phyloP scores from a whole-genome alignment of 2,888 invertebrate species.

The Andrena chrysosceles region DNA sequence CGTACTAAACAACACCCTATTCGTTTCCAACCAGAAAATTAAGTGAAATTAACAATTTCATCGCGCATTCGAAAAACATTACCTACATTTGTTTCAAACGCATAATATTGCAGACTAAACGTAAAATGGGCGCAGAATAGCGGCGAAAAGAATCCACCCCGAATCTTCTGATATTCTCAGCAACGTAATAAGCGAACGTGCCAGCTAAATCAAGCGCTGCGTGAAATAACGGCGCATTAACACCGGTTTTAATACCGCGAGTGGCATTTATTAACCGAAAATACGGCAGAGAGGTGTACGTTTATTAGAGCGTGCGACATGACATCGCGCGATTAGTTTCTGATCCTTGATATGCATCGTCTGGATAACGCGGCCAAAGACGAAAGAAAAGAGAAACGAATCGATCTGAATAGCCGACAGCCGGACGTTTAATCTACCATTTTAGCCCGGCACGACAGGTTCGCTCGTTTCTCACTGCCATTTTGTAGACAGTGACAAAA shows the following conservation, averaged over 20 bases:
- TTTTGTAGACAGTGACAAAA: constrained; percentile 72
- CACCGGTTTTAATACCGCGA: not conserved
- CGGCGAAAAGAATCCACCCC: not conserved
- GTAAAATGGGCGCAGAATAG: not conserved
- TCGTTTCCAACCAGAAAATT: too few species aligned
- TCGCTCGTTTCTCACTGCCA: constrained; percentile 71
- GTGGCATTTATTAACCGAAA: constrained; percentile 5
- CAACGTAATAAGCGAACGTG: not conserved
- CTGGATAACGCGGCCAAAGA: constrained; percentile 31
- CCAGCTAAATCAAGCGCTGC: not conserved
- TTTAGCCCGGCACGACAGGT: constrained; percentile 66
- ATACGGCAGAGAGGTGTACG: not conserved
- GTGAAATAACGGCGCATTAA: constrained; percentile 3
- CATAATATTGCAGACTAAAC: not conserved
- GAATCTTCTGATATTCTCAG: not conserved
- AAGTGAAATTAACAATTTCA: too few species aligned
- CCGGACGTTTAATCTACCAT: constrained; percentile 71
- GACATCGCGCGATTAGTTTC: constrained; percentile 53
- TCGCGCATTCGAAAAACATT: not conserved
- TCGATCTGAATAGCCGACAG: constrained; percentile 64
- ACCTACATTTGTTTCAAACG: not conserved
- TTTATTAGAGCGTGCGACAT: constrained; percentile 1
- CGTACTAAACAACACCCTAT: too few species aligned
- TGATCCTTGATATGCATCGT: constrained; percentile 52
- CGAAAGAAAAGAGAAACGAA: constrained; percentile 60